Base-by-base conservation (phyloP, 2,888 invertebrate genomes). In the Oithona nana region DNA sequence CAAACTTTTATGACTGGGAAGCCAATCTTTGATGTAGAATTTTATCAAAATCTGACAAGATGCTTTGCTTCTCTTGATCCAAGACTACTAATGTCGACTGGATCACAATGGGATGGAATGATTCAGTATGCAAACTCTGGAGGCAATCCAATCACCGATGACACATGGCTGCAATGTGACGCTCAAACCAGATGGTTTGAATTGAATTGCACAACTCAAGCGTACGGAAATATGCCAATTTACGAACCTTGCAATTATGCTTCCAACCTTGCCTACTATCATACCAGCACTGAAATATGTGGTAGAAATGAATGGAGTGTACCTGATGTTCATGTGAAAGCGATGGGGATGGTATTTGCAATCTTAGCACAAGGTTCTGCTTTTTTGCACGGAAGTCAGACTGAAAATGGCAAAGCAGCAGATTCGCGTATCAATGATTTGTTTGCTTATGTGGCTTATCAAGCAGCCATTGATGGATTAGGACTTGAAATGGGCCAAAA, bases 1-100 rank as follows among this genome's bases (percentile, higher is more conserved):
- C 61, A 61, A 51, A 52, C 30, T 22, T 39, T 61, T 6, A 54
- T 61, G 61, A 61, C 61, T 24, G 61, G 61, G 31, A 48, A 55
- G 13, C 54, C 54, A 6, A 48, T 54, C n/a, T 61, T 24, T 30
- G 61, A 61, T 51, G 11, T 48, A 24, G 13, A 29, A 26, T 28
- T 26, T 24, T 61, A 51, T 24, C 54, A 55, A 24, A 54, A 52
- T 39, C 11, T 61, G 30, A 22, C 39, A 16, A 31, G 24, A n/a
- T 61, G 61, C 39, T 54, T 61, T 29, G 28, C 16, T 1, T 29
- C 39, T 16, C 50, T 59, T 20, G 55, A 61, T 39, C 55, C 61
- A 16, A 28, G n/a, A 3, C 55, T 61, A 6, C 28, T 54, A 4
- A 16, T 26, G 11, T 29, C 61, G 1, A 52, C 52, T 28, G 54